phyloP scores from a whole-genome alignment of 2,797 vertebrate genomes.

The Alca torda region DNA sequence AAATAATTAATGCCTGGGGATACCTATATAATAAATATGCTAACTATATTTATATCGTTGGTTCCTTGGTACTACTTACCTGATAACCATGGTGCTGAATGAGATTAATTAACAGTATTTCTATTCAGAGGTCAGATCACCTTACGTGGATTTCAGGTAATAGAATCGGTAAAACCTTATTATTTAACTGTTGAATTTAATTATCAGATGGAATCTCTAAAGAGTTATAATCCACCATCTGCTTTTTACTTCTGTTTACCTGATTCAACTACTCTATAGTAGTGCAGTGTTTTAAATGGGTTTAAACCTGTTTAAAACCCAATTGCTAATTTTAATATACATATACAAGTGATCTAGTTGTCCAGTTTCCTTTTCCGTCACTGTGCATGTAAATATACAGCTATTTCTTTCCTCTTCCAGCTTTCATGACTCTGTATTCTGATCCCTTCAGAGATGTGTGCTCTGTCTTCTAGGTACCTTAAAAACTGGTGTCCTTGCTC shows the following conservation, averaged over 20 bases:
- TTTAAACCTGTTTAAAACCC: constrained; percentile 31
- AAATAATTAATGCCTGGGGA: background rate
- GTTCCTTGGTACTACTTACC: background rate
- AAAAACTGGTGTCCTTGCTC: background rate
- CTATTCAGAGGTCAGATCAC: constrained; percentile 29
- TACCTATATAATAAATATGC: background rate
- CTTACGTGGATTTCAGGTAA: constrained; percentile 28
- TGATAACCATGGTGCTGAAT: background rate
- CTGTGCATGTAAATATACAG: background rate
- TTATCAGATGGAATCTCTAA: constrained; percentile 42
- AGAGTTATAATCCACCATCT: background rate
- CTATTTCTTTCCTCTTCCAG: background rate
- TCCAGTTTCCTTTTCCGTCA: background rate
- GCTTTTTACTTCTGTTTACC: constrained; percentile 7
- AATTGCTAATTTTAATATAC: background rate
- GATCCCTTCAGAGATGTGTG: background rate
- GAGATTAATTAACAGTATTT: constrained; percentile 18
- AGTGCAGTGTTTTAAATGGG: background rate
- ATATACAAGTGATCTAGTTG: background rate
- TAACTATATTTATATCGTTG: background rate
- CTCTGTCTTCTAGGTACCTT: background rate
- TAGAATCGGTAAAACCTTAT: constrained; percentile 34
- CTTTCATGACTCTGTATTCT: background rate
- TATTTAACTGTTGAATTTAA: constrained; percentile 56
- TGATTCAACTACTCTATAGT: background rate